phyloP scores from a whole-genome alignment of 2,113 vertebrate genomes.

The Prunella himalayana region DNA sequence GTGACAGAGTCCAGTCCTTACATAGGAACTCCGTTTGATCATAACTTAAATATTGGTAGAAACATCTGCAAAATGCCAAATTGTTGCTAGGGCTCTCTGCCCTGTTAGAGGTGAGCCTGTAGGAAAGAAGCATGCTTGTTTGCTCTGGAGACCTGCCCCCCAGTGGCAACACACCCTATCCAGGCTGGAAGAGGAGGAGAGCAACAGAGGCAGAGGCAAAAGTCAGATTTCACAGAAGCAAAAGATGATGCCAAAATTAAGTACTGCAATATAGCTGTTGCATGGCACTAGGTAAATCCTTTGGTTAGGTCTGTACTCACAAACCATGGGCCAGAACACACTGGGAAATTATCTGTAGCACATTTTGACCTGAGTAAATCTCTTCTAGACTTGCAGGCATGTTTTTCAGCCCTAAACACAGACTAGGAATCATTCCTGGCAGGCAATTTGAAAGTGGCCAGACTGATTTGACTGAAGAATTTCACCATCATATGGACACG shows the following conservation, averaged over 20 bases:
- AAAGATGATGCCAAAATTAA: background rate
- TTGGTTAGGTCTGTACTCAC: background rate
- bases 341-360: background rate
- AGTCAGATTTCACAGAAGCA: background rate
- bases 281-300: background rate
- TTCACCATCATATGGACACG: background rate
- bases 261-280: background rate
- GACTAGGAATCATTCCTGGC: background rate
- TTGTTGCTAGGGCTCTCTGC: background rate
- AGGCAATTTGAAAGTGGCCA: background rate
- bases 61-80: background rate
- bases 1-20: background rate
- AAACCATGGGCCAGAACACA: fast-evolving
- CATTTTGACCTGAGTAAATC: background rate
- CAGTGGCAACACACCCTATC: background rate
- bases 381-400: background rate
- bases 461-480: background rate
- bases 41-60: background rate
- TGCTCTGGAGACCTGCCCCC: background rate
- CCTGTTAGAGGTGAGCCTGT: background rate
- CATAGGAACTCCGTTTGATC: background rate
- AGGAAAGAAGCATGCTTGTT: background rate
- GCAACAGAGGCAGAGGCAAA: background rate
- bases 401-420: background rate
- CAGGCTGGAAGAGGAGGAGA: background rate